Evolutionary conservation across 2,113 vertebrate genomes (phyloP), one percentile per base, ranked within the genome.

Genomic region (Macaca nemestrina): DNA sequence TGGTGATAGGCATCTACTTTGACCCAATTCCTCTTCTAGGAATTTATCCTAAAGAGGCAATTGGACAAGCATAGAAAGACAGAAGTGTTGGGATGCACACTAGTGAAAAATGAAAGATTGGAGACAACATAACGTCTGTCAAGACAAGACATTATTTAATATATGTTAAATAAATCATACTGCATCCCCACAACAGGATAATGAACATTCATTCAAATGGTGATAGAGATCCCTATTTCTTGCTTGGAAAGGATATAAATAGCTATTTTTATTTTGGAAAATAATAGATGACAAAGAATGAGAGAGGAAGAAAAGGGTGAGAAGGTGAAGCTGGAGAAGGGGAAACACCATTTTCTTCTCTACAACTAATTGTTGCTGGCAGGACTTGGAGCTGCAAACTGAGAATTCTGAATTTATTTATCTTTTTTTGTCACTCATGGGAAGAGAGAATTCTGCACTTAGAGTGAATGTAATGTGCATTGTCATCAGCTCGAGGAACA

Each of bases 381-480:
- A 14, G 30, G 35, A 30, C 30, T 12, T 25, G 11, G 55, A 68
- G 73, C 20, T 43, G 10, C 40, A 52, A 27, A 6, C 45, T 3
- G 67, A 23, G 8, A 3, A 13, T 30, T 59, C 55, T 22, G 30
- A 64, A 64, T 64, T 64, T 64, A 30, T 64, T 32, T 64, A 64
- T 32, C 27, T 55, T 64, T 64, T 14, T 64, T 64, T 64, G 12
- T 32, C 27, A 64, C 61, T 64, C 61, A 64, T 6, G 61, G 61
- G 27, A 32, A 64, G 61, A 2, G 67, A 23, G 5, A 3, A 13
- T 25, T 61, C 55, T 35, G 23, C 40, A 43, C 20, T 12, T 6
- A 1, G 10, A 14, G 38, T 4, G 32, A 40, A 14, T 0, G 1
- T 7, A 4, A 3, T 0, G 23, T 20, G 3, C 38, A 4, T 14